Conservation (phyloP, 2,888 invertebrate genomes). For the Watsonalla binaria region DNA sequence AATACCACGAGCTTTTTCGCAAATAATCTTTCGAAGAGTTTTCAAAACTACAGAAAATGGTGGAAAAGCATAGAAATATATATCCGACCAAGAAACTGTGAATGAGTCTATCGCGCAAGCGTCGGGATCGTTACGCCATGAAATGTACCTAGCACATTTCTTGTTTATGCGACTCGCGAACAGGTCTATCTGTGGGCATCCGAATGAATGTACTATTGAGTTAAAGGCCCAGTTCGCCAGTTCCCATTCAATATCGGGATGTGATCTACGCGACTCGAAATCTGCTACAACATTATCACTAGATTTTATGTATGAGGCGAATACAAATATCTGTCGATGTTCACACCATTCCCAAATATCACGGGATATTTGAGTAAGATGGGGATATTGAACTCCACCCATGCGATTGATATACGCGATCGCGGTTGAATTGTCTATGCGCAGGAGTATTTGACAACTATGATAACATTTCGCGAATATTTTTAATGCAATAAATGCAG, state of each 20-base stretch:
- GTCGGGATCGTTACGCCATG: conserved; percentile 20
- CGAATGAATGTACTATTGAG: neutral
- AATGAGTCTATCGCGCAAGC: conserved; percentile 19
- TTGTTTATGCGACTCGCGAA: conserved; percentile 19
- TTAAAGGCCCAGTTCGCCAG: conserved; percentile 1
- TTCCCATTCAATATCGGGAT: conserved; percentile 12
- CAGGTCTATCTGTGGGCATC: conserved; percentile 17
- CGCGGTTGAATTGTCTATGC: neutral
- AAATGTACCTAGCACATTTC: conserved; percentile 17
- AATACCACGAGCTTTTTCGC: conserved; percentile 17
- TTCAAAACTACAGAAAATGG: conserved; percentile 18
- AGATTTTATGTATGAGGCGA: conserved; percentile 10
- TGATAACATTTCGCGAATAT: neutral
- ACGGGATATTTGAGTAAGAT: conserved; percentile 5
- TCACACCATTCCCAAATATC: conserved; percentile 15
- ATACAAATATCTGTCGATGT: conserved; percentile 4
- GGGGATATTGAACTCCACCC: conserved; percentile 5
- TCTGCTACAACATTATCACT: conserved; percentile 9
- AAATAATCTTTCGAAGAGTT: conserved; percentile 14
- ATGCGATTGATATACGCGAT: conserved; percentile 1
- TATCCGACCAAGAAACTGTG: conserved; percentile 15
- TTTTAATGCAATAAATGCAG: neutral
- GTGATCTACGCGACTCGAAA: conserved; percentile 7
- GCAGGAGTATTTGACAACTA: neutral
- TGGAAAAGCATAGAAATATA: conserved; percentile 21